Evolutionary conservation across 1,140 invertebrate genomes (phyloP), one percentile per base, ranked within the genome.

Genomic region (Bombus waltoni): DNA sequence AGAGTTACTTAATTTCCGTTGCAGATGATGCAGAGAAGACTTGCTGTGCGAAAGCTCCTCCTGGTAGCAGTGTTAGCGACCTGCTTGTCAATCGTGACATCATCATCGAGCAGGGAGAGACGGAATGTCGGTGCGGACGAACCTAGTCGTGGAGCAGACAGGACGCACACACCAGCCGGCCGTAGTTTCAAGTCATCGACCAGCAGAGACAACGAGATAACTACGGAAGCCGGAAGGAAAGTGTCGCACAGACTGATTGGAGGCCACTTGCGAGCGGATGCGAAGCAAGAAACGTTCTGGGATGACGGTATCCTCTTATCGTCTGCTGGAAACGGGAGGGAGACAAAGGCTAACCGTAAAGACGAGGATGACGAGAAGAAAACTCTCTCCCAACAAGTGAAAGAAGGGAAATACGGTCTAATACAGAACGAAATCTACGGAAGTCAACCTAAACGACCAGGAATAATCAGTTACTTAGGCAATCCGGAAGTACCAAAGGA

Each of bases 331-430:
- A 96, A 96, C 53, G 97, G 96, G 0, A 93, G 96, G 92, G 95
- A 97, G 95, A 92, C 95, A 93, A 94, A 94, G 93, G 44, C 92
- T 90, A 84, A 66, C 68, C 82, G 85, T 78, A 95, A 95, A 82
- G 96, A 96, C 38, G 96, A 96, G 90, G 97, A 97, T 77, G 97
- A 98, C 75, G 97, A 97, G 22, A 97, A 97, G 90, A 98, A 98
- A 92, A 98, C 97, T 3, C 95, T 98, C 44, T 96, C 97, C 0
- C 97, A 98, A 93, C 98, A 98, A 94, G 97, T 98, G 75, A 97
- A 97, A 70, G 98, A 98, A 91, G 98, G 98, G 18, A 98, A 98
- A 95, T 98, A 98, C 93, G 98, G 97, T 4, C 94, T 98, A 1
- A 98, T 98, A 86, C 98, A 98, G 90, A 97, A 97, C 92, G 98